Percentiles rank a stretch among this genome's conserved stretches.
Evolutionary conservation across 2,797 vertebrate species (phyloP).

Genomic region (Enteromius radiatus): DNA sequence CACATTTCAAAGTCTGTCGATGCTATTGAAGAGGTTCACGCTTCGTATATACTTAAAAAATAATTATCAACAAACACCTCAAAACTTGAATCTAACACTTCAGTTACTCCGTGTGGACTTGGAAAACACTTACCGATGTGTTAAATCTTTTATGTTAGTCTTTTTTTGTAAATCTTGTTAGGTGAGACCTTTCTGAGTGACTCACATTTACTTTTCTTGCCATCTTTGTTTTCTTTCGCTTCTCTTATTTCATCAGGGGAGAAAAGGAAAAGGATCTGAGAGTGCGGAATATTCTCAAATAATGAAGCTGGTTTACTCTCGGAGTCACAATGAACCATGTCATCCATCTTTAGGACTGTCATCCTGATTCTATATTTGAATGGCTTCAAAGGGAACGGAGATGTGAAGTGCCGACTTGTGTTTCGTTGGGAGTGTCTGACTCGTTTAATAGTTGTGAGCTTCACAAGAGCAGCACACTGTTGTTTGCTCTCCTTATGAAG

Average conservation of each 20-base stretch:
- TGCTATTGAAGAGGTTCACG: conserved; percentile 13
- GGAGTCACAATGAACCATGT: conserved; percentile 37
- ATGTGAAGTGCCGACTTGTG: conserved; percentile 37
- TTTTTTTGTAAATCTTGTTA: conserved; percentile 24
- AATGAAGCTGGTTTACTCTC: conserved; percentile 40
- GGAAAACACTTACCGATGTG: conserved; percentile 7
- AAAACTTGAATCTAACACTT: conserved; percentile 3
- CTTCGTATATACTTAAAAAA: conserved; percentile 5
- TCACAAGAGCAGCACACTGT: background rate
- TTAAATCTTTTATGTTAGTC: background rate
- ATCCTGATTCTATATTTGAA: conserved; percentile 48
- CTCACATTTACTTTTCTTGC: background rate
- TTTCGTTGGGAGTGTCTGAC: conserved; percentile 29
- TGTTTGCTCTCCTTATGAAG: conserved; percentile 26
- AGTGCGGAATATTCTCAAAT: conserved; percentile 16
- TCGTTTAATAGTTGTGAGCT: conserved; percentile 21
- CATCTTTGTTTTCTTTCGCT: background rate
- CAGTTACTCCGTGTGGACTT: background rate
- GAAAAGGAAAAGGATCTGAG: conserved; percentile 27
- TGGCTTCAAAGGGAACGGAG: conserved; percentile 49
- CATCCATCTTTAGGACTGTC: conserved; percentile 44
- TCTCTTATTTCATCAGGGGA: conserved; percentile 43
- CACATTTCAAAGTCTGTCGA: conserved; percentile 32
- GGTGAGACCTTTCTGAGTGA: conserved; percentile 15
- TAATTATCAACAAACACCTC: background rate